Evolutionary conservation across 2,113 vertebrate genomes (phyloP), one percentile per base, ranked within the genome.

Genomic region (Lota lota): DNA sequence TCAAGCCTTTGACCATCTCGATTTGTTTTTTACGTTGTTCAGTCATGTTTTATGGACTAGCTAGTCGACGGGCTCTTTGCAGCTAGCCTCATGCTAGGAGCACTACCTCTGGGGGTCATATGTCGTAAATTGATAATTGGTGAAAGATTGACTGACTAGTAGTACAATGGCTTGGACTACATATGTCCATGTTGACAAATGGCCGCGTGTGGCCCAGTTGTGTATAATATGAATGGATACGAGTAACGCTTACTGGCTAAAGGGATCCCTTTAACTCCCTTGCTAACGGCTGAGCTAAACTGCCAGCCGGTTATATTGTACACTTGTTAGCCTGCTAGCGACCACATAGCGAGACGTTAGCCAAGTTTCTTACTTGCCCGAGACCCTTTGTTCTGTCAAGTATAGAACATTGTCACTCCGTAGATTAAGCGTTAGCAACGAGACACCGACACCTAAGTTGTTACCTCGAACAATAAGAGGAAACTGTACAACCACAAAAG

Each of bases 301-400:
- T 33, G 63, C 51, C 22, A 16, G 57, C 22, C 61, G 70, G 17
- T 58, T 47, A 56, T 58, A 17, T 63, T 67, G 33, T 63, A 1
- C 57, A 28, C 5, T 40, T 56, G 72, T 81, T 85, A 86, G 85
- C 81, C 21, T 22, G 78, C 76, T 87, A 87, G 86, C 86, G 76
- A 80, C 83, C 84, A 82, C 80, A 84, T 83, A 78, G 80, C 61
- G 68, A 80, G 81, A 80, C 70, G 61, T 66, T 85, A 72, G 73
- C 80, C 47, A 22, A 54, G 20, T 87, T 72, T 74, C 74, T 63
- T 36, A 16, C 75, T 64, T 79, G 73, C 63, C 74, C 71, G 64
- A 22, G 58, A 69, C 47, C 53, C 88, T 91, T 91, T 88, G 88
- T 91, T 86, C 78, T 81, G 82, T 80, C 78, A 84, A 36, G 16